phyloP scores from a whole-genome alignment of 2,113 vertebrate genomes.

The Lophotis ruficrista region DNA sequence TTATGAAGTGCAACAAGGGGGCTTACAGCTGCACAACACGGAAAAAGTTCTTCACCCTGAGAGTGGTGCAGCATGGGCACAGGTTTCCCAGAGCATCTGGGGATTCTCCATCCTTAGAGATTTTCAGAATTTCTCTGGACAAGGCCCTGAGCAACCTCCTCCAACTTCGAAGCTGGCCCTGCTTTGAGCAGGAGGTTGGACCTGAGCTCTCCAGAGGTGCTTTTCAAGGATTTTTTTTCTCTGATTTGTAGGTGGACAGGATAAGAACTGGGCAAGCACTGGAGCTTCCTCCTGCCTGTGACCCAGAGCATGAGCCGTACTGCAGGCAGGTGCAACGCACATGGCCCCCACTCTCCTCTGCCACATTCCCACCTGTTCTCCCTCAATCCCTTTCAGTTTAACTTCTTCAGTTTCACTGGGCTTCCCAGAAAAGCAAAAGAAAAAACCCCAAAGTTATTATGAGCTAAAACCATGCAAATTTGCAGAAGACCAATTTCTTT shows the following conservation, averaged over 20 bases:
- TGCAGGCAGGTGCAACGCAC: fast-evolving
- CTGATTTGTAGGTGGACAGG: not conserved
- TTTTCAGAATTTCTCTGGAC: not conserved
- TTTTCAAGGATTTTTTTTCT: not conserved
- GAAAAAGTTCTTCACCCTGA: not conserved
- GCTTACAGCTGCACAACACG: not conserved
- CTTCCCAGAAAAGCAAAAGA: not conserved
- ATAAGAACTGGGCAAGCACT: not conserved
- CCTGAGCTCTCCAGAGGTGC: not conserved
- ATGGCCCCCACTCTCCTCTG: not conserved
- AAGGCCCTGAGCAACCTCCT: not conserved
- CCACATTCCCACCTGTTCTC: not conserved
- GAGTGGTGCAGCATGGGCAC: fast-evolving
- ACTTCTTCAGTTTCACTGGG: not conserved
- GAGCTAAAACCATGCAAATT: not conserved
- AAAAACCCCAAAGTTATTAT: not conserved
- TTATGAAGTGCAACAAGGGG: not conserved
- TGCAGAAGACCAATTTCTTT: not conserved
- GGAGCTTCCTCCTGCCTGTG: not conserved
- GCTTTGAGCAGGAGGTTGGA: not conserved
- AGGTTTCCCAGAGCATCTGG: not conserved
- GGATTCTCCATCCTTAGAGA: not conserved
- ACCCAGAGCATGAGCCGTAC: fast-evolving
- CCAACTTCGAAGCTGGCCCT: not conserved
- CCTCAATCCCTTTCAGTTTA: not conserved